A percentile compares a stretch with the other conserved stretches of the same genome.
Evolutionary conservation across 2,797 vertebrate genomes (phyloP).

Genomic region (Meriones psammophilus): DNA sequence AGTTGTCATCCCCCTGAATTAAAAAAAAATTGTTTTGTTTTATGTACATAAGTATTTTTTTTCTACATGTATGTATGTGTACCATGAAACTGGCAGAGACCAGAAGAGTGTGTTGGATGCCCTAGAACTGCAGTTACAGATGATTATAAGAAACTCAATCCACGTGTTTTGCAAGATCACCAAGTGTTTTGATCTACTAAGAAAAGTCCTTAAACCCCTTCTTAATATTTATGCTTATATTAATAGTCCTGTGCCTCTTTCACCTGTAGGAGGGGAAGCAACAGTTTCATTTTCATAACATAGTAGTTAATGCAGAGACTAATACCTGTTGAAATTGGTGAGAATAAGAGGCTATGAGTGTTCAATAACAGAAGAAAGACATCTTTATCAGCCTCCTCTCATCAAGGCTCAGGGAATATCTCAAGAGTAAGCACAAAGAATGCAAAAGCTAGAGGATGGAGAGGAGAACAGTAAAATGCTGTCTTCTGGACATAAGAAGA

Average conservation of each 20-base stretch:
- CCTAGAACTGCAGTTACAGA: too few species aligned
- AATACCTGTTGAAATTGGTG: neutral
- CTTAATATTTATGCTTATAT: neutral
- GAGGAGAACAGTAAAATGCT: neutral
- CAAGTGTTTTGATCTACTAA: neutral
- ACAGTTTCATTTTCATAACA: too few species aligned
- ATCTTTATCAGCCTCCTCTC: neutral
- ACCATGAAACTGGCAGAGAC: neutral
- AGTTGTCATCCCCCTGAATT: too few species aligned
- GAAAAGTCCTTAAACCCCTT: neutral
- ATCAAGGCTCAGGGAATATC: neutral
- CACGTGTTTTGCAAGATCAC: neutral
- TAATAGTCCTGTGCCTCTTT: neutral
- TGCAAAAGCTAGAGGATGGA: neutral
- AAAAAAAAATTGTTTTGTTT: neutral
- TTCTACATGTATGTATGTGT: neutral
- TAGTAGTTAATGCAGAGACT: neutral
- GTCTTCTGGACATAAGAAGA: neutral
- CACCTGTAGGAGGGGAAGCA: neutral
- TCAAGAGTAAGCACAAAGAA: neutral
- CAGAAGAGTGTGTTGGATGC: too few species aligned
- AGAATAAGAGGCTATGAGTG: neutral
- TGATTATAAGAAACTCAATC: neutral
- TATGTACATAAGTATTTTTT: neutral
- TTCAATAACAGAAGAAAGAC: neutral